Conservation (phyloP, 2,113 vertebrate species). For the Geococcyx californianus region DNA sequence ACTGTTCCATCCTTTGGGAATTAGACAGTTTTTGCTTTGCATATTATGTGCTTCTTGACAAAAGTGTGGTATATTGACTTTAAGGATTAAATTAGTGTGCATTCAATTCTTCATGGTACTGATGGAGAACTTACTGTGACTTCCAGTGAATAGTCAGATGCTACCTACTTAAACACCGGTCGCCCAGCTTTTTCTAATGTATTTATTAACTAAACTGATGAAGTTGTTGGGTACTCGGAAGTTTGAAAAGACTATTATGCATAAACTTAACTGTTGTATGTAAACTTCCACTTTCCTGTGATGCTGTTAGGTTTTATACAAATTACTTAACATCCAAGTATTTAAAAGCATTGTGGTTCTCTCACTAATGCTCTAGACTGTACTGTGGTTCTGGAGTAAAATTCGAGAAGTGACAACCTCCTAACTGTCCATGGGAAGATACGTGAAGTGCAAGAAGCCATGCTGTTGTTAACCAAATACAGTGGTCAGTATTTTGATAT, state of each 20-base stretch:
- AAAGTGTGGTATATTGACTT: slow-evolving; percentile 55
- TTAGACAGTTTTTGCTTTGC: slow-evolving; percentile 56
- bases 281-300: slow-evolving; percentile 41
- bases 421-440: neutral
- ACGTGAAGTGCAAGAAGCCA: slow-evolving; percentile 32
- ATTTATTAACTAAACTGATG: slow-evolving; percentile 59
- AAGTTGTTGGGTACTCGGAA: slow-evolving; percentile 31
- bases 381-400: slow-evolving; percentile 17
- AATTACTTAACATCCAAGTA: slow-evolving; percentile 21
- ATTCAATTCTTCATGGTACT: slow-evolving; percentile 61
- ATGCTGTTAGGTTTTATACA: slow-evolving; percentile 27
- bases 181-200: slow-evolving; percentile 18
- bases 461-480: slow-evolving; percentile 43
- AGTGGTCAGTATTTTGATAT: slow-evolving; percentile 17
- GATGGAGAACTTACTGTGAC: slow-evolving; percentile 62
- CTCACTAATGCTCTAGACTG: neutral
- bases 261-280: slow-evolving; percentile 34
- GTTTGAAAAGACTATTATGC: slow-evolving; percentile 33
- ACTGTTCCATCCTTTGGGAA: slow-evolving; percentile 50
- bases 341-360: slow-evolving; percentile 12
- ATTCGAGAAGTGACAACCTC: neutral
- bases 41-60: slow-evolving; percentile 54
- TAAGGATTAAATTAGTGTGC: slow-evolving; percentile 46
- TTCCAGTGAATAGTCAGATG: slow-evolving; percentile 50
- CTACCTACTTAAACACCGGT: slow-evolving; percentile 57